Base-by-base conservation (phyloP, 2,888 invertebrate genomes). In the Morpho helenor region DNA sequence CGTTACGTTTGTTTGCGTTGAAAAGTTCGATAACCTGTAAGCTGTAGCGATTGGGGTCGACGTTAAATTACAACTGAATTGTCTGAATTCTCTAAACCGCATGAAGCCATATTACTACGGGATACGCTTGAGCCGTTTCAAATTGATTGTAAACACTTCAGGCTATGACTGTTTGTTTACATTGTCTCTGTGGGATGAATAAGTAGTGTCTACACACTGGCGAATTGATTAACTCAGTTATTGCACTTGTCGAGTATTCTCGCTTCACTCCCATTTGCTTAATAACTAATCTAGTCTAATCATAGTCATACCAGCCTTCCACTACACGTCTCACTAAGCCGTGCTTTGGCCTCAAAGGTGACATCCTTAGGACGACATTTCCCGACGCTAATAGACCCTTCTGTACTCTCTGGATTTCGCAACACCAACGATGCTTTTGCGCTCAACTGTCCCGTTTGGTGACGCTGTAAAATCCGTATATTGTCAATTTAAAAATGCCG, bases 1-100 rank as follows among this genome's bases (percentile, higher is more conserved):
- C 44, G 62, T 55, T 63, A 63, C 59, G 63, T 61, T 46, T 63
- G 63, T 61, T 61, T 57, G 58, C 46, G 46, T 57, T 47, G 44
- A 10, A 53, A 50, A 52, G 63, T 63, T 63, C 61, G 55, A 55
- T 54, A 59, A 61, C 63, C 62, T 49, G n/a, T 59, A 43, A n/a
- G 42, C 61, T 52, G 23, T 55, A 46, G 31, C 49, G 43, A 43
- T 57, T 42, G 44, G 50, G 59, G 49, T 55, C 63, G 63, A 61
- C 61, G 47, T 62, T 50, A 47, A 56, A 41, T 48, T 48, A 56
- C 56, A 40, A 52, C 48, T 51, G 52, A 50, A 39, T 62, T 49
- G 45, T 54, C 48, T 51, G 52, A 50, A 39, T 62, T 49, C 49
- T 54, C 53, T 56, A 51, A 54, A 48, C 54, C 54, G 54, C 41